phyloP scores from a whole-genome alignment of 92 coral and sea anemone species.

The Siderastrea siderea region DNA sequence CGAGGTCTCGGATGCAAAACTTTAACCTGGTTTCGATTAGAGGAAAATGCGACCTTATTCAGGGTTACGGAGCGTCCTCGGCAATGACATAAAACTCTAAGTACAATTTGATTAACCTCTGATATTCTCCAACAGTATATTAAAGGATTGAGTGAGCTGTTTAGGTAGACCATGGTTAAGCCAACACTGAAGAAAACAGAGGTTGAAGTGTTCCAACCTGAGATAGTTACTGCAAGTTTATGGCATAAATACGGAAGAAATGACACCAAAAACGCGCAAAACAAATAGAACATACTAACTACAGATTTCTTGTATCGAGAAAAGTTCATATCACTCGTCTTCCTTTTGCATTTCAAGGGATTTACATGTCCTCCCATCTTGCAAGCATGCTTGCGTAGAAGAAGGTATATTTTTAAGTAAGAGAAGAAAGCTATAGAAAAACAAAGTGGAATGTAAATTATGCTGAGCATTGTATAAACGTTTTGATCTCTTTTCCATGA shows the following conservation, averaged over 20 bases:
- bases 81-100: neutral
- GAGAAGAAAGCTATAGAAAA: conserved; percentile 34
- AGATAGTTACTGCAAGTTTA: conserved; percentile 24
- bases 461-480: conserved; percentile 10
- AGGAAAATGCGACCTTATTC: neutral
- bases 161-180: conserved; percentile 63
- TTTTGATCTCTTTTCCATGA: conserved; percentile 50
- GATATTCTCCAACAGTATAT: conserved; percentile 60
- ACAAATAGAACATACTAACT: conserved; percentile 58
- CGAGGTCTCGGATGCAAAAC: neutral
- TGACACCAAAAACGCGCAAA: conserved; percentile 48
- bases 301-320: conserved; percentile 65
- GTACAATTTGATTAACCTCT: conserved; percentile 28
- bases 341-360: conserved; percentile 33
- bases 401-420: conserved; percentile 47
- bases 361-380: conserved; percentile 32
- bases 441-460: conserved; percentile 37
- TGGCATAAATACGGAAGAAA: conserved; percentile 63
- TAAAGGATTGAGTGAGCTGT: conserved; percentile 64
- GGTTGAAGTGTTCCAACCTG: conserved; percentile 30
- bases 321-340: conserved; percentile 9
- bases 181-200: conserved; percentile 56
- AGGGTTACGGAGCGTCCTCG: neutral
- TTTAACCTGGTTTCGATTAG: conserved; percentile 19
- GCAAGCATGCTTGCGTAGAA: conserved; percentile 45